phyloP scores from a whole-genome alignment of 2,888 invertebrate species.

The Bruchidius siliquastri region DNA sequence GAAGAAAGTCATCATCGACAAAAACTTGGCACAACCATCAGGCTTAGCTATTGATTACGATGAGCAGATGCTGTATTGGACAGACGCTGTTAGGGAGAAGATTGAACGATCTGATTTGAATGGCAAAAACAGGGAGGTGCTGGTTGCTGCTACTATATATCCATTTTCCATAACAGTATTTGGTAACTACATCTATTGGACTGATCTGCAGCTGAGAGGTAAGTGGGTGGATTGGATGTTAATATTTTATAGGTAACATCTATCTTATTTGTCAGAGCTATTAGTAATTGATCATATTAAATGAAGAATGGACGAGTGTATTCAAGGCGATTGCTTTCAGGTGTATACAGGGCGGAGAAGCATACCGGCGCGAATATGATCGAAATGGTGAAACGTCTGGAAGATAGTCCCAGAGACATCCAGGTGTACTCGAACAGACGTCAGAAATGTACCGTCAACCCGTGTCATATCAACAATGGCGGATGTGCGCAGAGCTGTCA shows the following conservation, averaged over 20 bases:
- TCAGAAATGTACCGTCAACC: constrained; percentile 75
- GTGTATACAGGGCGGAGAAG: constrained; percentile 95
- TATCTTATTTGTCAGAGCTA: no score
- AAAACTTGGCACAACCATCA: constrained; percentile 89
- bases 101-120: constrained; percentile 89
- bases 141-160: constrained; percentile 88
- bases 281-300: no score
- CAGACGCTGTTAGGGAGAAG: constrained; percentile 91
- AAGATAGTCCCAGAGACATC: constrained; percentile 89
- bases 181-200: constrained; percentile 92
- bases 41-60: constrained; percentile 95
- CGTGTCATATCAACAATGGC: constrained; percentile 88
- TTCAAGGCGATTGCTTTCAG: not conserved
- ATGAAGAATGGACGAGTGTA: not conserved
- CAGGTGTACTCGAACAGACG: constrained; percentile 77
- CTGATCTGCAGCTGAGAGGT: constrained; percentile 82
- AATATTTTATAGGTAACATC: no score
- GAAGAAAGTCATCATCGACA: constrained; percentile 81
- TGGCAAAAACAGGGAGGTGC: constrained; percentile 72
- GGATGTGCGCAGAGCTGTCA: constrained; percentile 95
- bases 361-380: constrained; percentile 93
- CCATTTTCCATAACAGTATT: constrained; percentile 92
- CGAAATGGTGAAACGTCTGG: constrained; percentile 88
- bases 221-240: not conserved
- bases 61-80: constrained; percentile 92